Evolutionary conservation across 2,113 vertebrate species (phyloP).

Genomic region (Euleptes europaea): DNA sequence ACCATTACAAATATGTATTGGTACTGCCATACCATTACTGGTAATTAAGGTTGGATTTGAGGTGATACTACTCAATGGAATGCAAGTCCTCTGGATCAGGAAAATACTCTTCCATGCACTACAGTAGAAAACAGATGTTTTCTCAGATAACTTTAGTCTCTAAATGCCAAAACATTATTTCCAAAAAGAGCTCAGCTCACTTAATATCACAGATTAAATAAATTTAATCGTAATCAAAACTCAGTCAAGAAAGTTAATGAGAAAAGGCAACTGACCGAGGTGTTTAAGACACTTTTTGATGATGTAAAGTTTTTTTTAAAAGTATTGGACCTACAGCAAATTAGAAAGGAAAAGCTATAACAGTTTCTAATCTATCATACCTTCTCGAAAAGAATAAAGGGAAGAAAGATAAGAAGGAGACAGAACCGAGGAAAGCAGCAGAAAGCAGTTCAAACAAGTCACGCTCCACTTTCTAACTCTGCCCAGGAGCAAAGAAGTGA

Average conservation of each 20-base stretch:
- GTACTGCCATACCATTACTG: too few species aligned
- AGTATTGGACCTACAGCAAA: not conserved
- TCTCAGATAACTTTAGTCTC: not conserved
- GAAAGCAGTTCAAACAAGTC: constrained; percentile 58
- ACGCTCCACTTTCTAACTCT: constrained; percentile 78
- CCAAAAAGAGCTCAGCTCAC: not conserved
- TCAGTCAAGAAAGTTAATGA: not conserved
- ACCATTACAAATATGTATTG: not conserved
- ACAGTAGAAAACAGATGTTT: not conserved
- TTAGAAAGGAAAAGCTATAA: not conserved
- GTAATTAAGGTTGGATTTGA: not conserved
- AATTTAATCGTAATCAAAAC: not conserved
- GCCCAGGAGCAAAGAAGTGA: constrained; percentile 78
- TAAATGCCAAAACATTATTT: not conserved
- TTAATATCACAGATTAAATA: not conserved
- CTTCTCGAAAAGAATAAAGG: not conserved
- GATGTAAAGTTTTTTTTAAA: too few species aligned
- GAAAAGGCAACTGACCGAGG: not conserved
- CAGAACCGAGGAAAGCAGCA: constrained; percentile 44
- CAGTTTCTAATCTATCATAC: not conserved
- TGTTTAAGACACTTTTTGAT: too few species aligned
- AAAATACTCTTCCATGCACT: not conserved
- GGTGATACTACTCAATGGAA: not conserved
- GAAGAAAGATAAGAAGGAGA: constrained; percentile 16
- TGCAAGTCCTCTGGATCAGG: not conserved